phyloP scores from a whole-genome alignment of 2,888 invertebrate species.

The Vesta saturnalis region DNA sequence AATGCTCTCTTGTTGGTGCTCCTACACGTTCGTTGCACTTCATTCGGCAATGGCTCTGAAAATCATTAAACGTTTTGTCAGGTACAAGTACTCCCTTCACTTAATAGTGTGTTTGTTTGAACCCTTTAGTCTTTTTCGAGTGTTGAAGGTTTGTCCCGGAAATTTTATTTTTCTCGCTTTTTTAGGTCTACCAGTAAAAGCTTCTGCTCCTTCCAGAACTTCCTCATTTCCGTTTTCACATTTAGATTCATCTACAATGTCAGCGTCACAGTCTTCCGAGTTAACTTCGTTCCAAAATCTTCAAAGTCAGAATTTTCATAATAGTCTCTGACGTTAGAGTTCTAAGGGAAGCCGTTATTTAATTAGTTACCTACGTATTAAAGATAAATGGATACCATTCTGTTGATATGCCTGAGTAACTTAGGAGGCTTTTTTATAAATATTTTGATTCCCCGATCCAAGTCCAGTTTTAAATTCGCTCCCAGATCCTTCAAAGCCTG shows the following conservation, averaged over 20 bases:
- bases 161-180: background rate
- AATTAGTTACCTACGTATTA: background rate
- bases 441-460: background rate
- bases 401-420: background rate
- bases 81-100: background rate
- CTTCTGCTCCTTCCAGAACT: background rate
- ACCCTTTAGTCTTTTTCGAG: background rate
- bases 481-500: no score
- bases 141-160: background rate
- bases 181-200: background rate
- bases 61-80: background rate
- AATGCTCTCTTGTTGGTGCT: background rate
- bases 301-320: background rate
- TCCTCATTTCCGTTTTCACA: no score
- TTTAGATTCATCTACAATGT: no score
- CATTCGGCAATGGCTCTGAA: background rate
- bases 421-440: background rate
- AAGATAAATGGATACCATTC: background rate
- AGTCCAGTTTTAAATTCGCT: background rate
- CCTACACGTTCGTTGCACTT: background rate
- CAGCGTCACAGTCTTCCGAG: background rate
- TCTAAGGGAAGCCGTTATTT: background rate
- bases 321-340: background rate
- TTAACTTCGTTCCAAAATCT: background rate
- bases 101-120: background rate